Percentiles rank a stretch among this genome's conserved stretches.
Evolutionary conservation across 2,797 vertebrate species (phyloP).

Genomic region (Sebastes vulpes): DNA sequence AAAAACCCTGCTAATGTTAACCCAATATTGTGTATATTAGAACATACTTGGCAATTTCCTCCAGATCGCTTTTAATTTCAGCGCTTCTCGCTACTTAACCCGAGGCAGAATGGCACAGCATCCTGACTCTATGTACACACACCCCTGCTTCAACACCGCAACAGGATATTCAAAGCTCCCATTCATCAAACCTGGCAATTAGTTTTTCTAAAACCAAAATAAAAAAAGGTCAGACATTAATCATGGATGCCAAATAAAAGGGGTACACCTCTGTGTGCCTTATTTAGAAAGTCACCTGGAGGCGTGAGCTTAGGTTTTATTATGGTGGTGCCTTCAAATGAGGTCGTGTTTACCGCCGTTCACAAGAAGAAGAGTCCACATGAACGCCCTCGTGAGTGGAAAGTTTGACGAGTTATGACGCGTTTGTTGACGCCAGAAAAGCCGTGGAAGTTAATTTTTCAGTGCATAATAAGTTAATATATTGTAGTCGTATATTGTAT

Average conservation of each 20-base stretch:
- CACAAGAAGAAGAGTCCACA: no score
- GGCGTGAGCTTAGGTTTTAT: neutral
- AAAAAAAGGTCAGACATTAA: conserved; percentile 49
- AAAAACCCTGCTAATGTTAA: conserved; percentile 13
- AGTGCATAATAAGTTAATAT: no score
- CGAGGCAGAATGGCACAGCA: conserved; percentile 40
- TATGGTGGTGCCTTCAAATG: no score
- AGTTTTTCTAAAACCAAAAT: conserved; percentile 28
- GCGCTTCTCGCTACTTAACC: conserved; percentile 17
- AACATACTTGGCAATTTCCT: conserved; percentile 59
- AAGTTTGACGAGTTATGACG: no score
- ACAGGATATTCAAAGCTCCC: conserved; percentile 31
- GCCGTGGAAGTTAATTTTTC: no score
- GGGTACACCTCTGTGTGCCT: neutral
- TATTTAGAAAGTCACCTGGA: conserved; percentile 21
- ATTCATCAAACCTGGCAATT: conserved; percentile 47
- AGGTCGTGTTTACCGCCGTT: no score
- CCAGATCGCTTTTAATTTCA: neutral
- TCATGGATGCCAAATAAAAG: conserved; percentile 4
- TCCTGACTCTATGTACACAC: conserved; percentile 25
- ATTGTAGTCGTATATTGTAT: no score
- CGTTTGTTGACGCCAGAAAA: no score
- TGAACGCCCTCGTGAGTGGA: no score
- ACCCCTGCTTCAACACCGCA: conserved; percentile 11
- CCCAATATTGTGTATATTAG: neutral